Base-by-base conservation (phyloP, 2,797 vertebrate genomes). In the Tarsius wallacei region DNA sequence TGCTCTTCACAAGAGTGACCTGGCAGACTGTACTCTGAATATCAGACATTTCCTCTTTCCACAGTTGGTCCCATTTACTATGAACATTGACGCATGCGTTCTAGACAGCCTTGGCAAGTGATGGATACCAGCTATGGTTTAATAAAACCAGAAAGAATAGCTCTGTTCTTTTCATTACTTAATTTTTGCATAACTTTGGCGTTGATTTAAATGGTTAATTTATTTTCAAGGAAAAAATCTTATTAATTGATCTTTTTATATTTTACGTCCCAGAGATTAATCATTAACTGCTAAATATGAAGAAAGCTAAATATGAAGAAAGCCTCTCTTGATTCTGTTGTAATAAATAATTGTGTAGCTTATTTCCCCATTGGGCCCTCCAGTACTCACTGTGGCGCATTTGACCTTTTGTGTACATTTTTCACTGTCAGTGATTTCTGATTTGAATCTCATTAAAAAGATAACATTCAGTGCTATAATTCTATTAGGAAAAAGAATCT, bases 361-460 rank as follows among this genome's bases (percentile, higher is more conserved):
- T 93, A 94, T 53, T 92, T 83, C 15, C 66, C 28, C 73, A 13
- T 70, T 51, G n/a, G 63, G 15, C 77, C 49, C 57, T 76, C 33
- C 51, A 77, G 1, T 33, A 31, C 90, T 93, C 33, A 49, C 15
- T n/a, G 24, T 81, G 78, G 33, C 31, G 85, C 28, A 47, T 36
- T 87, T 93, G 49, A 93, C 55, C 82, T 95, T 90, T 86, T 51
- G 19, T 59, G 4, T 93, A 90, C 84, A 63, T 77, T 90, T 85
- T 96, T 93, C 61, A 85, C 28, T 77, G 80, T 82, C 76, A 77
- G 83, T 59, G 28, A 63, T 55, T 93, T 86, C 78, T 93, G 51
- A 84, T 80, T 73, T 61, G 31, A 91, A 82, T 12, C 66, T 85
- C 10, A 82, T 71, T 77, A 33, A 73, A 85, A 51, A 82, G 49